These are phyloP conservation scores for Florisuga fusca DNA, from an alignment of 2,797 vertebrate species.

Conservation along the genomic window DNA sequence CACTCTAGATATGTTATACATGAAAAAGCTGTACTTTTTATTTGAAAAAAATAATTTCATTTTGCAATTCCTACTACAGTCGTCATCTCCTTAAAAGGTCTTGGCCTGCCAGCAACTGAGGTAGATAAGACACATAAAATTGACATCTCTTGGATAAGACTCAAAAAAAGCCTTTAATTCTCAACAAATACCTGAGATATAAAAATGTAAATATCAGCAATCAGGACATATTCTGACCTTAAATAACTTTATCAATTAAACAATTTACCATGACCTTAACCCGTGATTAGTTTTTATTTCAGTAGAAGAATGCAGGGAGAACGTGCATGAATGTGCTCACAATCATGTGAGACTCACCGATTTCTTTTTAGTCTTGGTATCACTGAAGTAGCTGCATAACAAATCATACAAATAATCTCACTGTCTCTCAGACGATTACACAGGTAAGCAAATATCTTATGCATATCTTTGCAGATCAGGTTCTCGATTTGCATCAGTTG, in stretches of 20 bases:
- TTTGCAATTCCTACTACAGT: neutral
- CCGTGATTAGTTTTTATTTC: neutral
- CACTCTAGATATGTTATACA: neutral
- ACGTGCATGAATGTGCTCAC: neutral
- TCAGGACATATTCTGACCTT: neutral
- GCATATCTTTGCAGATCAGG: neutral
- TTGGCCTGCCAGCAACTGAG: neutral
- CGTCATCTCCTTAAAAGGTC: neutral
- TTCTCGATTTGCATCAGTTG: neutral
- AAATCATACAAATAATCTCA: neutral
- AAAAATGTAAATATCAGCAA: neutral
- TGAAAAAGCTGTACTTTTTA: neutral
- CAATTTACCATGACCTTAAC: neutral
- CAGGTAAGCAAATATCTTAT: neutral
- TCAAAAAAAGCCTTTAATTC: neutral
- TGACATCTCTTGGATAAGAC: neutral
- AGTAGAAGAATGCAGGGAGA: neutral
- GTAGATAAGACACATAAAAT: neutral
- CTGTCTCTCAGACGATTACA: rapidly evolving
- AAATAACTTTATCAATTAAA: neutral
- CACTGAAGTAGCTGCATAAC: neutral
- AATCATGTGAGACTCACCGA: neutral
- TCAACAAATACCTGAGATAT: neutral
- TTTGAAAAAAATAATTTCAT: neutral
- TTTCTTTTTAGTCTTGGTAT: neutral